Conservation (phyloP, 2,888 invertebrate genomes). For the Sphaerophoria rueppellii region DNA sequence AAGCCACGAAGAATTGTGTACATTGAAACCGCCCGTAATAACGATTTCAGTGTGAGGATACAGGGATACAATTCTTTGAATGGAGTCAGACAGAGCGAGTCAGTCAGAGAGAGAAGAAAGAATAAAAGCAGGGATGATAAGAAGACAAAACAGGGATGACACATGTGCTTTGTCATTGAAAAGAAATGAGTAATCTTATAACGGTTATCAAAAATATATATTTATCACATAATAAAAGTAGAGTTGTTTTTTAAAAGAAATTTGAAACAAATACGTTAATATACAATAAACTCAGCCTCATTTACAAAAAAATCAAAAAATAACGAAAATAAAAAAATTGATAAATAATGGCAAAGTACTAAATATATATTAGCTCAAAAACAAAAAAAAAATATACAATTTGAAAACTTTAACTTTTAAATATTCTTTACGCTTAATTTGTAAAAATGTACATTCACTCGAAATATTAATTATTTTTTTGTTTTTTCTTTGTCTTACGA, state of each 20-base stretch:
- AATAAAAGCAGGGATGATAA: too few relatives aligned
- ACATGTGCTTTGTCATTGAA: not conserved
- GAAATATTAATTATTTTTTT: constrained; percentile 15
- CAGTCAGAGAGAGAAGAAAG: too few relatives aligned
- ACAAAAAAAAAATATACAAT: constrained; percentile 62
- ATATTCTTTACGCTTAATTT: constrained; percentile 59
- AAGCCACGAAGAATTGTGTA: too few relatives aligned
- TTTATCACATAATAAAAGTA: constrained; percentile 71
- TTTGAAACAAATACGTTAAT: constrained; percentile 64
- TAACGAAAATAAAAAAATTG: constrained; percentile 60
- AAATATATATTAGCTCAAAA: constrained; percentile 59
- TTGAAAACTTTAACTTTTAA: constrained; percentile 49
- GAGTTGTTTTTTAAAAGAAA: constrained; percentile 52
- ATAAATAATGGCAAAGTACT: constrained; percentile 69
- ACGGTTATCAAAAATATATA: constrained; percentile 69
- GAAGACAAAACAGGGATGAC: too few relatives aligned
- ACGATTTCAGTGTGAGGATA: too few relatives aligned
- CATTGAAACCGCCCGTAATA: too few relatives aligned
- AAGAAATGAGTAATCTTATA: constrained; percentile 57
- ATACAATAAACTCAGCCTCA: constrained; percentile 72
- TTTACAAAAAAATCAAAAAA: constrained; percentile 64
- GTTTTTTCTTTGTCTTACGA: constrained; percentile 22
- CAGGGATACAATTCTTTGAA: too few relatives aligned
- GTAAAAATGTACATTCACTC: constrained; percentile 61
- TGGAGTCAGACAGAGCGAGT: too few relatives aligned